Evolutionary conservation across 1,140 invertebrate genomes (phyloP).

Genomic region (Drosophila gunungcola): DNA sequence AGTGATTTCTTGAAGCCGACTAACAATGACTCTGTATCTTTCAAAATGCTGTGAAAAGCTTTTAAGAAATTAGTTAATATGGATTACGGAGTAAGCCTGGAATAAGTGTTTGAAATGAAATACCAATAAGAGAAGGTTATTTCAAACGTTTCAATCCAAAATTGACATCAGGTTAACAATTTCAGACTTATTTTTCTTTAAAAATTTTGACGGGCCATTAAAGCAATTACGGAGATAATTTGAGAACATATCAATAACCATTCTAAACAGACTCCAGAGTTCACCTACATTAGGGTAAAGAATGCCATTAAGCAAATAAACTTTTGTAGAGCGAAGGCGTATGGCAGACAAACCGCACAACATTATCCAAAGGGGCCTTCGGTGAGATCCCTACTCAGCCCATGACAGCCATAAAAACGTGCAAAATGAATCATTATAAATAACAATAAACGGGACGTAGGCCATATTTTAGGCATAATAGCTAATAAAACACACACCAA

Average conservation of each 20-base stretch:
- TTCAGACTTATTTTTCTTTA: not conserved
- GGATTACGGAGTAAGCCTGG: too few relatives aligned
- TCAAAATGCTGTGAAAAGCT: too few relatives aligned
- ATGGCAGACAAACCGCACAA: slow-evolving; percentile 50
- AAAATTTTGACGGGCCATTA: slow-evolving; percentile 22
- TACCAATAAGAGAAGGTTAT: too few relatives aligned
- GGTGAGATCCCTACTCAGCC: slow-evolving; percentile 44
- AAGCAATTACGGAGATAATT: slow-evolving; percentile 40
- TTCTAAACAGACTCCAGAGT: not conserved
- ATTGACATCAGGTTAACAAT: too few relatives aligned
- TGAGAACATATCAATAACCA: slow-evolving; percentile 45
- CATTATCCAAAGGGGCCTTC: slow-evolving; percentile 43
- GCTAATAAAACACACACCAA: slow-evolving; percentile 79
- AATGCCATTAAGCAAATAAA: slow-evolving; percentile 52
- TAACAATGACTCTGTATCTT: too few relatives aligned
- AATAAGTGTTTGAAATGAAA: too few relatives aligned
- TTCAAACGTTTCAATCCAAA: not conserved
- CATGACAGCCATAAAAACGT: slow-evolving; percentile 74
- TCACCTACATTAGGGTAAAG: slow-evolving; percentile 1
- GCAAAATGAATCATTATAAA: slow-evolving; percentile 81
- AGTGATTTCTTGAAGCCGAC: too few relatives aligned
- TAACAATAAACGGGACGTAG: slow-evolving; percentile 79
- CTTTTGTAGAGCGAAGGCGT: slow-evolving; percentile 35
- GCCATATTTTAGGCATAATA: slow-evolving; percentile 80
- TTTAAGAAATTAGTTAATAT: too few relatives aligned